Evolutionary conservation across 2,888 invertebrate genomes (phyloP), one percentile per base, ranked within the genome.

Genomic region (Eupeodes luniger): DNA sequence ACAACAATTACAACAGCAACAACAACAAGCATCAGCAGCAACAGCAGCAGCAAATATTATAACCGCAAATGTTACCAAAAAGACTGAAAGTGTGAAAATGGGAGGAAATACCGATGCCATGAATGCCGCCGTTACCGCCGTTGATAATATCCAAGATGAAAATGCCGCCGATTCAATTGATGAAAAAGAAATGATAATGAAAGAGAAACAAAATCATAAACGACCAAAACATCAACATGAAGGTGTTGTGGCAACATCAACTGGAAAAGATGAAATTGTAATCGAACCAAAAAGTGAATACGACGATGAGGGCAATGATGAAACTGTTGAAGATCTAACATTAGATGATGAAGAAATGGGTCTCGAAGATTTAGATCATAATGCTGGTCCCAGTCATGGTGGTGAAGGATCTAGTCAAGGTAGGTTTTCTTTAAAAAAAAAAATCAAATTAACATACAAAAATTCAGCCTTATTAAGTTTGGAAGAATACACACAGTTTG

Each of bases 311-410:
- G 96, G 96, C 91, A 94, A 94, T 89, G 95, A 95, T 92, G 96
- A 96, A 91, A 96, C 96, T 91, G 96, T 97, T 91, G 97, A 97
- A 94, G 97, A 97, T 94, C 95, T 97, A 93, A 97, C 97, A 90
- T 97, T 97, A 93, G 97, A 97, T 91, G 95, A 96, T 92, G 94
- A 96, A 96, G 92, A 97, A 94, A 96, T 96, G 94, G 95, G 95
- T 93, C 95, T 95, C 93, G 96, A 96, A 90, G 93, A 93, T 91
- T 92, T 93, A 90, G 93, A 93, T 91, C 93, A 93, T 90, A 96
- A 95, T 92, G 96, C 96, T 91, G 96, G 96, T 93, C 96, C 96
- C 91, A 95, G 95, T 94, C 95, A 95, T 93, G 95, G 94, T 92
- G 94, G 95, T 90, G 96, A 96, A 94, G 96, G 95, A 93, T 96